These are phyloP conservation scores for Larimichthys polyactis DNA, from an alignment of 2,113 vertebrate genomes.

Conservation along the genomic window DNA sequence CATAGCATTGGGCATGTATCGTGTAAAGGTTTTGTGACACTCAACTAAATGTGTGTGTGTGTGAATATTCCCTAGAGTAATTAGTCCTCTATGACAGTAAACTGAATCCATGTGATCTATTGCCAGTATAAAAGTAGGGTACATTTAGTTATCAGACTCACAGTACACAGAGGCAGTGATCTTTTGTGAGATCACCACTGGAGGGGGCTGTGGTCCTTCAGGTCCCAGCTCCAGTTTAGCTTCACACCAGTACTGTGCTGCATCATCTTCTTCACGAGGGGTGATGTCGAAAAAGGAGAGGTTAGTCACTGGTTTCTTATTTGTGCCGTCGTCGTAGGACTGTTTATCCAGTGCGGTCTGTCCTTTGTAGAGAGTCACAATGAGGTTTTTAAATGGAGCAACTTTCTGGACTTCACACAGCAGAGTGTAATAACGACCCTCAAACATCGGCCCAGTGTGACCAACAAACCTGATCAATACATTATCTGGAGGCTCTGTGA, in stretches of 20 bases:
- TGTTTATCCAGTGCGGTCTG: neutral
- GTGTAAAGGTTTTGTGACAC: too few relatives aligned
- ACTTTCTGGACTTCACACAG: conserved; percentile 69
- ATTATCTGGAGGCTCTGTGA: conserved; percentile 72
- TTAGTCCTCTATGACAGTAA: too few relatives aligned
- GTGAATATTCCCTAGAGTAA: too few relatives aligned
- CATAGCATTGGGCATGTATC: too few relatives aligned
- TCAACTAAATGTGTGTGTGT: too few relatives aligned
- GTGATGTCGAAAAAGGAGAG: too few relatives aligned
- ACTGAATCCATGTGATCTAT: too few relatives aligned
- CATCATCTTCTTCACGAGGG: conserved; percentile 54
- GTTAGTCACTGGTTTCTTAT: conserved; percentile 54
- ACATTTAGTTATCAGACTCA: conserved; percentile 35
- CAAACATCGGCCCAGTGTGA: conserved; percentile 53
- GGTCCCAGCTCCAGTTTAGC: conserved; percentile 70
- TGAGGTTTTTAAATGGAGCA: conserved; percentile 68
- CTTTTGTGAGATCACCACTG: conserved; percentile 49
- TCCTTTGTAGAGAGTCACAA: conserved; percentile 66
- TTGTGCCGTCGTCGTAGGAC: fast-evolving
- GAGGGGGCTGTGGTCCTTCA: conserved; percentile 51
- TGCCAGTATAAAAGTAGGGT: too few relatives aligned
- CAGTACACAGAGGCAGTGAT: conserved; percentile 53
- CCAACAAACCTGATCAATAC: conserved; percentile 63
- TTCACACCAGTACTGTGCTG: conserved; percentile 69
- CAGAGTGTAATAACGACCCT: conserved; percentile 55